Base-by-base conservation (phyloP, 2,888 invertebrate genomes). In the Meteorus colon region DNA sequence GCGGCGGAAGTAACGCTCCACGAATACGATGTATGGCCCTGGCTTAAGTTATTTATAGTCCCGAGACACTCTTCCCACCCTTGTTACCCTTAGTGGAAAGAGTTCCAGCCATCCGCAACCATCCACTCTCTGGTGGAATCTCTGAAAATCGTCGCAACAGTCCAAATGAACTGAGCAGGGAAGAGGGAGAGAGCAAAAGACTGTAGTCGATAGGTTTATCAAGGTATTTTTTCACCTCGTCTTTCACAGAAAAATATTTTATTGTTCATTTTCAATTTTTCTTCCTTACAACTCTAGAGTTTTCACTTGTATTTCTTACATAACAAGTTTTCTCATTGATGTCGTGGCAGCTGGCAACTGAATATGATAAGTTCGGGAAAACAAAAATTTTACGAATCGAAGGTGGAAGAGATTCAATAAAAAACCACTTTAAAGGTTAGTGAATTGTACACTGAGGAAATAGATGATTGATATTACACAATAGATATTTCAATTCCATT, bases 31-130 rank as follows among this genome's bases (percentile, higher is more conserved):
- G 79, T 82, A 82, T 77, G 77, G 79, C 77, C 75, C 62, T 81
- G 79, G 81, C 82, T 83, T 81, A 78, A 80, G 81, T 83, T 83
- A 82, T 82, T 83, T 83, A 82, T 83, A 78, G 83, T 79, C 79
- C 78, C 78, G 79, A 80, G 79, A 82, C 67, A 69, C 65, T 63
- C 71, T 63, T 48, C 48, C 68, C 68, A 72, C 73, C 60, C 75
- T 69, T 55, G 59, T 65, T 19, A 72, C 76, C 48, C 37, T 37
- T 24, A 37, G 12, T 63, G 67, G 67, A 74, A 77, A 77, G 69
- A 77, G 60, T 69, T 67, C 19, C 67, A 77, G 51, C 73, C 51
- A 69, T 74, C 66, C 60, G 62, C 70, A 62, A 73, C 67, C 70
- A 78, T 69, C 72, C 69, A 41, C 65, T 67, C 73, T 66, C 74